Evolutionary conservation across 2,113 vertebrate species (phyloP), one percentile per base, ranked within the genome.

Genomic region (Anolis carolinensis): DNA sequence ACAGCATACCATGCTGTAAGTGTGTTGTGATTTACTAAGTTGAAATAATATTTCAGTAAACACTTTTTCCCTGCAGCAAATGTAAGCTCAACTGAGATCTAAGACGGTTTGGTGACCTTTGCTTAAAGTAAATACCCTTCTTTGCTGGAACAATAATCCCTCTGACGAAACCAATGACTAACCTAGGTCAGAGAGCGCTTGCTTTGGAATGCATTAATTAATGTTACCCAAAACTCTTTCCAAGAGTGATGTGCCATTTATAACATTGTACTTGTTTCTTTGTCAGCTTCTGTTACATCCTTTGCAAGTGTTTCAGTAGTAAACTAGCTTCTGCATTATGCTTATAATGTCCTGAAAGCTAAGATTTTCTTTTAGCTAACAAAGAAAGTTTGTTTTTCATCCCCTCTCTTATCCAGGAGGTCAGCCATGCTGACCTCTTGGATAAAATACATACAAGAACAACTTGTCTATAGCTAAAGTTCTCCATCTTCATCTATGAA

Each of bases 31-130:
- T 36, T 36, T 36, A 62, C 11, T 63, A 21, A 25, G 55, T 79
- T 79, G 55, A 79, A 63, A 63, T 36, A 79, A 63, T 8, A 79
- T 79, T 63, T n/a, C 55, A 79, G n/a, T 34, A 78, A 78, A 78
- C 55, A 36, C 10, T 25, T 25, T 34, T 44, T 59, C 30, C n/a
- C 77, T 36, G n/a, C 55, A 63, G 32, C 36, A 32, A 79, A 79
- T 63, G 77, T 79, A 62, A 79, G 39, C 39, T 44, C 39, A 44
- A 79, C 55, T 63, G 32, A 79, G 32, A 63, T 63, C 32, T 79
- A 79, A 62, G 55, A 79, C 63, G 77, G 21, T 11, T 79, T 55
- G 36, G 30, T 78, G 50, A 78, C 32, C 32, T 59, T 79, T 79
- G 32, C 18, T 63, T 79, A 62, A 79, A 62, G n/a, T 36, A 63